Evolutionary conservation across 1,140 invertebrate species (phyloP).

Genomic region (Dendroctonus valens): DNA sequence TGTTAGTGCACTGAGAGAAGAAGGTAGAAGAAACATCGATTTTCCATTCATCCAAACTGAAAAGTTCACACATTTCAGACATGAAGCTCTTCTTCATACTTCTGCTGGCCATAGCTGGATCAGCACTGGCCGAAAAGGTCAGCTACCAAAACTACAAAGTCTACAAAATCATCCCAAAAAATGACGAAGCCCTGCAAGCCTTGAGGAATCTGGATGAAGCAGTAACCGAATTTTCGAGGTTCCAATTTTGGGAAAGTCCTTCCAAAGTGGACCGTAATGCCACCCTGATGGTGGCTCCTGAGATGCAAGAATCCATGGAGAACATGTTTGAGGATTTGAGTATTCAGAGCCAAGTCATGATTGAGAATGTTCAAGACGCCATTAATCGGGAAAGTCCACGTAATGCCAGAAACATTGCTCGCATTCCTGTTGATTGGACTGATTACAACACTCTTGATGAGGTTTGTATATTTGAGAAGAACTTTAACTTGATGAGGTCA

Average conservation of each 20-base stretch:
- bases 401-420: not conserved
- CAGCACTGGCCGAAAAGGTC: conserved; percentile 16
- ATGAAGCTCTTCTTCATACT: too few species aligned
- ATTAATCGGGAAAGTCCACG: conserved; percentile 39
- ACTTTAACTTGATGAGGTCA: not conserved
- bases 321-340: conserved; percentile 11
- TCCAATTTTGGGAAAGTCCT: conserved; percentile 38
- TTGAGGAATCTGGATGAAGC: conserved; percentile 19
- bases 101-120: too few species aligned
- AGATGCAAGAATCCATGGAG: conserved; percentile 37
- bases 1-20: too few species aligned
- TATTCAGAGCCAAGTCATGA: conserved; percentile 42
- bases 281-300: conserved; percentile 49
- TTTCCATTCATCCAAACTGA: too few species aligned
- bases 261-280: conserved; percentile 28
- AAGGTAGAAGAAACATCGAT: too few species aligned
- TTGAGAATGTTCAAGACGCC: conserved; percentile 47
- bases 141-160: conserved; percentile 41
- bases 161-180: conserved; percentile 36
- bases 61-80: too few species aligned
- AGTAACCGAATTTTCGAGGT: conserved; percentile 20
- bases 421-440: conserved; percentile 27
- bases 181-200: conserved; percentile 28
- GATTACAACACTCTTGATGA: conserved; percentile 32
- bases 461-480: conserved; percentile 8